Percentiles rank a stretch among this genome's conserved stretches.
Evolutionary conservation across 2,797 vertebrate species (phyloP).

Genomic region (Cyprinella venusta): DNA sequence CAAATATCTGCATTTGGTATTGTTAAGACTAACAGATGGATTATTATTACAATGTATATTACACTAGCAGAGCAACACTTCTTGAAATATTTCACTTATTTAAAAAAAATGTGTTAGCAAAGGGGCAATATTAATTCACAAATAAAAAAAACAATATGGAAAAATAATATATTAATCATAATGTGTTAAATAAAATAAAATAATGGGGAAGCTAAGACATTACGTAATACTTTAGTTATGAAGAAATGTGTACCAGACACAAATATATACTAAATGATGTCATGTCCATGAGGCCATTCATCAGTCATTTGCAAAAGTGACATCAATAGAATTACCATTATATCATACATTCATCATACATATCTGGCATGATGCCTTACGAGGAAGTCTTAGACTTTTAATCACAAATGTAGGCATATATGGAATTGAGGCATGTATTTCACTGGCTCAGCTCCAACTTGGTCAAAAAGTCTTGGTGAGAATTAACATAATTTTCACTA

Average conservation of each 20-base stretch:
- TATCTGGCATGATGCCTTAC: slow-evolving; percentile 70
- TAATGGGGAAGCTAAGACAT: slow-evolving; percentile 37
- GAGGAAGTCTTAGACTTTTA: slow-evolving; percentile 53
- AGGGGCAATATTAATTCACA: slow-evolving; percentile 24
- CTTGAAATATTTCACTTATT: slow-evolving; percentile 30
- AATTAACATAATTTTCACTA: slow-evolving; percentile 44
- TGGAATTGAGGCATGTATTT: slow-evolving; percentile 22
- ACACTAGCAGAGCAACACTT: slow-evolving; percentile 42
- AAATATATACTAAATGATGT: slow-evolving; percentile 57
- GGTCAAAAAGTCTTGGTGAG: slow-evolving; percentile 31
- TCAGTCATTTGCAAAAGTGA: slow-evolving; percentile 43
- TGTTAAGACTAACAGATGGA: slow-evolving; percentile 36
- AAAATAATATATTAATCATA: slow-evolving; percentile 55
- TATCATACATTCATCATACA: slow-evolving; percentile 68
- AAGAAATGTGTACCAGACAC: slow-evolving; percentile 76
- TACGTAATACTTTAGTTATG: slow-evolving; percentile 62
- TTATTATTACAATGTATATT: slow-evolving; percentile 32
- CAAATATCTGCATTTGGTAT: slow-evolving; percentile 39
- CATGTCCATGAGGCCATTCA: slow-evolving; percentile 41
- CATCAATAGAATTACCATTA: slow-evolving; percentile 48
- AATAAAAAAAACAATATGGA: slow-evolving; percentile 41
- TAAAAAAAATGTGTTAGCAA: slow-evolving; percentile 30
- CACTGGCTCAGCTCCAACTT: slow-evolving; percentile 44
- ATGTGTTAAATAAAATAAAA: slow-evolving; percentile 56
- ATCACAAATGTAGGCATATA: slow-evolving; percentile 31